phyloP scores from a whole-genome alignment of 1,140 invertebrate genomes.

The Armadillidium nasatum region DNA sequence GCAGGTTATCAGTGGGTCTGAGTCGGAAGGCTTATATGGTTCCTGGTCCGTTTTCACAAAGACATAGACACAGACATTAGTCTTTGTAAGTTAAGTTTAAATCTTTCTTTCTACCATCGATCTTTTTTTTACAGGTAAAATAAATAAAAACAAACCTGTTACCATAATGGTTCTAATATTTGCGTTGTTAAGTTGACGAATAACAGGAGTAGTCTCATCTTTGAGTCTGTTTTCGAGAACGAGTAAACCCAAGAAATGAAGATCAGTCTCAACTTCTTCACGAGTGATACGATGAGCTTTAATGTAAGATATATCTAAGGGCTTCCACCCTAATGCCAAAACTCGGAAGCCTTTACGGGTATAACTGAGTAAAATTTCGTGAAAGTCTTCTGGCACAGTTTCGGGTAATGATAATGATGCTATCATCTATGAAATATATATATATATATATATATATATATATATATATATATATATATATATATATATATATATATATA shows the following conservation, averaged over 20 bases:
- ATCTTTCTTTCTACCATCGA: too few relatives aligned
- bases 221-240: conserved; percentile 88
- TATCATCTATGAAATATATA: conserved; percentile 36
- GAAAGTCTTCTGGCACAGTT: conserved; percentile 61
- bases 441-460: too few relatives aligned
- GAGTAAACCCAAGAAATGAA: conserved; percentile 78
- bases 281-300: conserved; percentile 64
- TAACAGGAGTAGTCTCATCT: conserved; percentile 72
- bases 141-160: conserved; percentile 57
- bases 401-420: conserved; percentile 37
- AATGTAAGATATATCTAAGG: conserved; percentile 60
- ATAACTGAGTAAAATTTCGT: conserved; percentile 63
- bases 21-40: too few relatives aligned
- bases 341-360: conserved; percentile 83
- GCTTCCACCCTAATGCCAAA: conserved; percentile 67
- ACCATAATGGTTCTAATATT: conserved; percentile 89
- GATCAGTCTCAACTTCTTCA: conserved; percentile 69
- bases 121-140: too few relatives aligned
- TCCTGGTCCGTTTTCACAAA: too few relatives aligned
- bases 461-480: too few relatives aligned
- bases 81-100: too few relatives aligned
- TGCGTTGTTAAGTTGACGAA: conserved; percentile 70
- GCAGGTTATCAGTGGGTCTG: too few relatives aligned
- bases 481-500: too few relatives aligned
- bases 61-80: too few relatives aligned